These are phyloP conservation scores for Xestobium rufovillosum DNA, from an alignment of 2,888 invertebrate species.

Conservation along the genomic window DNA sequence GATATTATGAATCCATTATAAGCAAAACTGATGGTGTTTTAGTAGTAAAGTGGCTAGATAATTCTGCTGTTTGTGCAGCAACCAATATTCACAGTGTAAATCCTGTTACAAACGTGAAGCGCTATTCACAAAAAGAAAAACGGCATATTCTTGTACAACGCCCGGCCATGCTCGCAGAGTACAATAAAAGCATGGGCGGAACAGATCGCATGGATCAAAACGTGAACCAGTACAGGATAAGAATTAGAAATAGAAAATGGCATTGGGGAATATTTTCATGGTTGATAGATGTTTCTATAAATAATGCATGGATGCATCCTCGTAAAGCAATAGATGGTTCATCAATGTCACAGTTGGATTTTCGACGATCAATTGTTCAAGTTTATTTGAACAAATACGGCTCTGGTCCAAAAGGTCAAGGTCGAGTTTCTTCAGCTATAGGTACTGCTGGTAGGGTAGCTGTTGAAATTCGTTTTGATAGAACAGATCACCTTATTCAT, in stretches of 20 bases:
- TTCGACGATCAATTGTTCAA: slow-evolving; percentile 15
- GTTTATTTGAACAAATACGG: slow-evolving; percentile 15
- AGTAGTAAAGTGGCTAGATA: slow-evolving; percentile 28
- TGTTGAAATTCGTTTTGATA: too few species aligned
- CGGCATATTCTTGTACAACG: slow-evolving; percentile 17
- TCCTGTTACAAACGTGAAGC: slow-evolving; percentile 16
- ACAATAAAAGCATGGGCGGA: slow-evolving; percentile 24
- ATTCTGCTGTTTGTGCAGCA: slow-evolving; percentile 27
- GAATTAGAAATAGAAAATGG: slow-evolving; percentile 15
- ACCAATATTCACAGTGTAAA: slow-evolving; percentile 21
- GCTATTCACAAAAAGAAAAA: slow-evolving; percentile 20
- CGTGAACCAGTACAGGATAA: neutral
- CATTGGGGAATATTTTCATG: slow-evolving; percentile 19
- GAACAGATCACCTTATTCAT: too few species aligned
- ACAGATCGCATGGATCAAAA: slow-evolving; percentile 18
- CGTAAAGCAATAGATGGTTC: slow-evolving; percentile 9
- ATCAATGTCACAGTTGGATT: slow-evolving; percentile 15
- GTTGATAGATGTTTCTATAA: slow-evolving; percentile 17
- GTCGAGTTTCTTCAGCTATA: too few species aligned
- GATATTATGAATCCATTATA: slow-evolving; percentile 11
- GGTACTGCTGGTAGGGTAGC: too few species aligned
- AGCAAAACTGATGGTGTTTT: slow-evolving; percentile 19
- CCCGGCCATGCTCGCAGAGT: slow-evolving; percentile 19
- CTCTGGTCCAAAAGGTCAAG: too few species aligned
- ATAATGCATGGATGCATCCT: slow-evolving; percentile 17